A percentile compares a stretch with the other conserved stretches of the same genome.
Evolutionary conservation across 2,888 invertebrate species (phyloP).

Genomic region (Ametastegia equiseti): DNA sequence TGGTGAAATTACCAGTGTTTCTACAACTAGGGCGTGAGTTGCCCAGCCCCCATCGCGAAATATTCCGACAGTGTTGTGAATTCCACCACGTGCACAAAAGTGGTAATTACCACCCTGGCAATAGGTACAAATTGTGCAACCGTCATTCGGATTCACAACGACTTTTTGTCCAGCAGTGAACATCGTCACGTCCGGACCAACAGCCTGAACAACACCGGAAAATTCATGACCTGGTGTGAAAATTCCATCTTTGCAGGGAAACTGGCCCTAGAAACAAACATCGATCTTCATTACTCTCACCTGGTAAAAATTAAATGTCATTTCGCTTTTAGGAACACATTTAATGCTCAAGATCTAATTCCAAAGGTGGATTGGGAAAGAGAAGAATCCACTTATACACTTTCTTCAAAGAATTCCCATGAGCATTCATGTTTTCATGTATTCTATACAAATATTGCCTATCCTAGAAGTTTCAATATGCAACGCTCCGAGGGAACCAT

Average conservation of each 20-base stretch:
- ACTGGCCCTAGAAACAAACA: conserved; percentile 78
- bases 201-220: conserved; percentile 79
- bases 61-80: conserved; percentile 83
- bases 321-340: too few species aligned
- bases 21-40: conserved; percentile 80
- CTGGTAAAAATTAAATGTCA: too few species aligned
- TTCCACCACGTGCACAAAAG: conserved; percentile 80
- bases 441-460: too few species aligned
- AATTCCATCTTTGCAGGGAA: conserved; percentile 79
- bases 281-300: too few species aligned
- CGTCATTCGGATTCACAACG: conserved; percentile 83
- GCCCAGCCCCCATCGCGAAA: conserved; percentile 85
- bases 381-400: too few species aligned
- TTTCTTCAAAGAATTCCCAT: too few species aligned
- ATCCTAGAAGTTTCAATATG: too few species aligned
- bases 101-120: conserved; percentile 83
- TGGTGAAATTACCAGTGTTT: conserved; percentile 78
- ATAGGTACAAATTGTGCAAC: conserved; percentile 80
- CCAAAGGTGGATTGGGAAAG: too few species aligned
- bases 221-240: conserved; percentile 84
- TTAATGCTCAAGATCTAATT: too few species aligned
- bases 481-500: too few species aligned
- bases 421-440: too few species aligned
- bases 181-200: conserved; percentile 78
- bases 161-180: conserved; percentile 83